A percentile compares a stretch with the other conserved stretches of the same genome.
Conservation (phyloP, 1,140 invertebrate genomes). For the Drosophila sturtevanti region DNA sequence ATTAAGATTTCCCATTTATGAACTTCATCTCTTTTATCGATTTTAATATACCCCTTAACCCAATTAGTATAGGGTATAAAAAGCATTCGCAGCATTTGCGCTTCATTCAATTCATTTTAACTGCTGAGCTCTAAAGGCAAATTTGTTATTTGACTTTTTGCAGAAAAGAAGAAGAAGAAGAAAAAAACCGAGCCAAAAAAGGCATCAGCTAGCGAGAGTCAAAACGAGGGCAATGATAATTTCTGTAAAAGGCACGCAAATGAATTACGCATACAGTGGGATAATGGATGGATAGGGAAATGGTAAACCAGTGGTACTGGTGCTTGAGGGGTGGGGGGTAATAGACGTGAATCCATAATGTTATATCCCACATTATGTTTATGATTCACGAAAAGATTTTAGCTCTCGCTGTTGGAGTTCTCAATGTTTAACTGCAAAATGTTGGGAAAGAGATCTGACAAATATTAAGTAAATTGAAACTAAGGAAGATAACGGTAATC, state of each 20-base stretch:
- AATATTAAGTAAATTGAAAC: neutral
- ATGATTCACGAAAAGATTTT: constrained; percentile 11
- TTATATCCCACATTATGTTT: constrained; percentile 11
- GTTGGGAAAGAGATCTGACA: neutral
- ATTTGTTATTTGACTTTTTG: constrained; percentile 16
- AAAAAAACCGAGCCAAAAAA: neutral
- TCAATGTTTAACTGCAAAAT: neutral
- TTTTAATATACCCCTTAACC: neutral
- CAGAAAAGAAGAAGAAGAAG: neutral
- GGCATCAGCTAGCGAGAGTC: neutral
- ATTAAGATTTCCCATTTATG: too few species aligned
- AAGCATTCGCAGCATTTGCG: constrained; percentile 9
- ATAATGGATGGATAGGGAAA: neutral
- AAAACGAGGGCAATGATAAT: constrained; percentile 17
- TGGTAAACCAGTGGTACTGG: neutral
- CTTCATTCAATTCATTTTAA: constrained; percentile 12
- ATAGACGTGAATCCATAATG: constrained; percentile 5
- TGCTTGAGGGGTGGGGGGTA: too few species aligned
- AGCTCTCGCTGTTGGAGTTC: neutral
- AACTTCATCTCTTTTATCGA: too few species aligned
- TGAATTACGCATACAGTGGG: constrained; percentile 13
- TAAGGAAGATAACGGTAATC: neutral
- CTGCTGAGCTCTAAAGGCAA: constrained; percentile 16
- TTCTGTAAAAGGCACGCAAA: constrained; percentile 19
- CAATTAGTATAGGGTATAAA: neutral